These are phyloP conservation scores for Melolontha melolontha DNA, from an alignment of 2,888 invertebrate species.

Conservation along the genomic window DNA sequence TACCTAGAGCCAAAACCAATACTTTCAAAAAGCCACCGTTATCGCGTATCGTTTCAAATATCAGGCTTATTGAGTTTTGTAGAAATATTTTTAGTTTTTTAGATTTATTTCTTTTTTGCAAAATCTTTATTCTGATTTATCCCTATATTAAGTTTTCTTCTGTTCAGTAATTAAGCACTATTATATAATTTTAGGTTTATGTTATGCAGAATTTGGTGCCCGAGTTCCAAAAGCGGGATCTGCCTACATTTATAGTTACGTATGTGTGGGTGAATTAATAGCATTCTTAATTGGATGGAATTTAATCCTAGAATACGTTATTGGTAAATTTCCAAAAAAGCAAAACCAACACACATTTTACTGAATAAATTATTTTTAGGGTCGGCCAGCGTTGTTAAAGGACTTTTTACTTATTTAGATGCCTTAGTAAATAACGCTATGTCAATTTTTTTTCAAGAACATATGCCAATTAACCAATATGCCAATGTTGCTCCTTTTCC, in stretches of 20 bases:
- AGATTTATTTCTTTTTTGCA: too few species aligned
- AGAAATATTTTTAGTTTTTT: too few species aligned
- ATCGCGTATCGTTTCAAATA: too few species aligned
- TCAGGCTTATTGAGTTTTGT: too few species aligned
- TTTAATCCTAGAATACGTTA: slow-evolving; percentile 88
- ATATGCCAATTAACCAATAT: slow-evolving; percentile 76
- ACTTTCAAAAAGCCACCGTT: too few species aligned
- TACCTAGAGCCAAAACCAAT: too few species aligned
- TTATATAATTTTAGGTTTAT: slow-evolving; percentile 74
- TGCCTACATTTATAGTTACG: slow-evolving; percentile 94
- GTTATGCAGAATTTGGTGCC: slow-evolving; percentile 93
- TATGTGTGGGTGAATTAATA: slow-evolving; percentile 90
- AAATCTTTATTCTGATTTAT: too few species aligned
- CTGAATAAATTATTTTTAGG: slow-evolving; percentile 66
- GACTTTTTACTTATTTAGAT: slow-evolving; percentile 83
- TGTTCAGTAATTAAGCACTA: too few species aligned
- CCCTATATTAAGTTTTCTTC: too few species aligned
- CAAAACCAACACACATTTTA: not conserved
- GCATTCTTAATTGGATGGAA: slow-evolving; percentile 96
- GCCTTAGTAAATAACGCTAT: slow-evolving; percentile 75
- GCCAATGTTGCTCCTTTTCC: slow-evolving; percentile 78
- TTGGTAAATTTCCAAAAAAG: slow-evolving; percentile 69
- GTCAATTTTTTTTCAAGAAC: slow-evolving; percentile 71
- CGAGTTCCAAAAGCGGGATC: slow-evolving; percentile 91
- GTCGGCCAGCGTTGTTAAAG: slow-evolving; percentile 86